phyloP scores from a whole-genome alignment of 2,888 invertebrate genomes.

The Philereme vetulata region DNA sequence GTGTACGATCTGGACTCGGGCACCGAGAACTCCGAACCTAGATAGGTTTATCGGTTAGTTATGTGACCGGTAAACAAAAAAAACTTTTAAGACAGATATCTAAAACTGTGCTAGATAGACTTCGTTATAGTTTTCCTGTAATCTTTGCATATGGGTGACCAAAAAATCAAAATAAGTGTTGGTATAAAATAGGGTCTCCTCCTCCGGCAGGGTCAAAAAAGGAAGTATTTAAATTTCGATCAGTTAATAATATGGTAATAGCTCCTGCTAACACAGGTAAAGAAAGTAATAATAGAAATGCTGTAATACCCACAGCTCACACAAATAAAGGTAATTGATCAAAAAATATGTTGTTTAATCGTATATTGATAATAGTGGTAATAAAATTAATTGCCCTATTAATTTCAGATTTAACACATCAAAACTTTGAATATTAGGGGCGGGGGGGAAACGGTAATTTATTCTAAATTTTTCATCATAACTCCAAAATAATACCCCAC shows the following conservation, averaged over 20 bases:
- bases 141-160: conserved; percentile 85
- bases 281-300: conserved; percentile 85
- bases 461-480: too few species aligned
- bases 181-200: conserved; percentile 91
- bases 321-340: conserved; percentile 89
- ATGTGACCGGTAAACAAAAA: too few species aligned
- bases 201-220: conserved; percentile 92
- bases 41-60: too few species aligned
- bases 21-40: too few species aligned
- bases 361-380: conserved; percentile 89
- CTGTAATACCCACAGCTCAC: conserved; percentile 86
- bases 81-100: too few species aligned
- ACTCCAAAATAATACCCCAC: too few species aligned
- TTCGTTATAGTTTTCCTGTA: too few species aligned
- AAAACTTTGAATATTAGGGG: too few species aligned
- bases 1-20: too few species aligned
- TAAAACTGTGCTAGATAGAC: too few species aligned
- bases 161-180: conserved; percentile 95
- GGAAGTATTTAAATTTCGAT: conserved; percentile 91
- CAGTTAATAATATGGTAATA: conserved; percentile 90
- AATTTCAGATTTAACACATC: too few species aligned
- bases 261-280: conserved; percentile 91
- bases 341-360: conserved; percentile 82
- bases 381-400: conserved; percentile 92
- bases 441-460: too few species aligned